A percentile compares a stretch with the other conserved stretches of the same genome.
Conservation (phyloP, 2,113 vertebrate species). For the Sapayoa aenigma region DNA sequence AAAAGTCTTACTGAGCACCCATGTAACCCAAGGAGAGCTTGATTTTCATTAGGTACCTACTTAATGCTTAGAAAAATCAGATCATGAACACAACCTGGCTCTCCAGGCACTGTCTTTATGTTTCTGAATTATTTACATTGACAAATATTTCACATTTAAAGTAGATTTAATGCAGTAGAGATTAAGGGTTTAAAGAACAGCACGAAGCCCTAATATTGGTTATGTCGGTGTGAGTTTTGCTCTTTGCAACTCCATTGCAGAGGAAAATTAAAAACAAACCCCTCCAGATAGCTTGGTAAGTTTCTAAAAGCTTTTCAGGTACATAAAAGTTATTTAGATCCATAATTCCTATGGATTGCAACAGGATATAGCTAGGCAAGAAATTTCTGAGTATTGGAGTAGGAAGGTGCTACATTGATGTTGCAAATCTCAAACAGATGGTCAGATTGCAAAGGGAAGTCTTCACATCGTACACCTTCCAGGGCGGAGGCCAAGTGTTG, state of each 20-base stretch:
- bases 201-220: neutral
- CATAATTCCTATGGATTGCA: neutral
- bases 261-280: neutral
- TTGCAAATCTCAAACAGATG: fast-evolving
- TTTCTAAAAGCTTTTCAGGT: neutral
- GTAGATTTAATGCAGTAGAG: neutral
- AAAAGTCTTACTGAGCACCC: neutral
- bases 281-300: neutral
- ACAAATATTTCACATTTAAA: neutral
- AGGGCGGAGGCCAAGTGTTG: neutral
- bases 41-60: neutral
- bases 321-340: neutral
- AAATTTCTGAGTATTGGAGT: neutral
- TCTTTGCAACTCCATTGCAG: neutral
- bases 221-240: neutral
- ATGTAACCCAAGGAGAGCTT: neutral
- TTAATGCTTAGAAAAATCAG: neutral
- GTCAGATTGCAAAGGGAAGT: neutral
- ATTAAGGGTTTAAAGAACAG: neutral
- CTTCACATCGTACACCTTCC: neutral
- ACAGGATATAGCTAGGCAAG: neutral
- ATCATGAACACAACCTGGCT: neutral
- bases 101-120: neutral
- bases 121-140: neutral
- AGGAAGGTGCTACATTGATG: neutral